A percentile compares a stretch with the other conserved stretches of the same genome.
phyloP scores from a whole-genome alignment of 1,140 invertebrate species.

The Bombus huntii region DNA sequence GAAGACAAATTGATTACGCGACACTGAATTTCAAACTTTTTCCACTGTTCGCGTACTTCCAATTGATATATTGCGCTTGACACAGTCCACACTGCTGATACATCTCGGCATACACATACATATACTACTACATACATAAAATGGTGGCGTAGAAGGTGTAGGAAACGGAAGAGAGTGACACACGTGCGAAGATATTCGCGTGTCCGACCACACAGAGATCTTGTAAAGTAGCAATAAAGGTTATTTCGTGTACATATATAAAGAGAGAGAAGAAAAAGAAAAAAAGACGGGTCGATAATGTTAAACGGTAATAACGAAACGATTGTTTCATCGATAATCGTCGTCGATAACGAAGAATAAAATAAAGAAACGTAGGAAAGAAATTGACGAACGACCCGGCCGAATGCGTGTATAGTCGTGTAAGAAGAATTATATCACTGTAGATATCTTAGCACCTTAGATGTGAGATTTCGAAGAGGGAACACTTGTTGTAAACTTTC shows the following conservation, averaged over 20 bases:
- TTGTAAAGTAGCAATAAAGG: conserved; percentile 77
- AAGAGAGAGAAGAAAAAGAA: neutral
- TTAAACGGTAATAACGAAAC: neutral
- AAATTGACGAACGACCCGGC: conserved; percentile 28
- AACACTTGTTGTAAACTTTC: conserved; percentile 70
- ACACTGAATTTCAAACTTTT: conserved; percentile 20
- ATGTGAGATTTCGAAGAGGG: conserved; percentile 73
- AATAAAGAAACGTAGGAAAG: neutral
- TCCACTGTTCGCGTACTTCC: conserved; percentile 53
- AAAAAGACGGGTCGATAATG: neutral
- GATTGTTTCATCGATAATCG: neutral
- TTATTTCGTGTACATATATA: conserved; percentile 70
- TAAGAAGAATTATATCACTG: conserved; percentile 77
- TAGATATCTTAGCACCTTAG: conserved; percentile 80
- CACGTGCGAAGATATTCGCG: conserved; percentile 8
- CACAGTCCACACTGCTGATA: conserved; percentile 9
- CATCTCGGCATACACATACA: neutral
- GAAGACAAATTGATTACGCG: neutral
- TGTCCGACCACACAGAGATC: conserved; percentile 50
- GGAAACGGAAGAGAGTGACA: neutral
- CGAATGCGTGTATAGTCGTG: conserved; percentile 55
- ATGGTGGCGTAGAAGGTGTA: neutral
- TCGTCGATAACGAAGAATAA: neutral
- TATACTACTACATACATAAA: neutral
- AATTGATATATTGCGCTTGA: conserved; percentile 31